Evolutionary conservation across 2,113 vertebrate genomes (phyloP), one percentile per base, ranked within the genome.

Genomic region (Xenopus borealis): DNA sequence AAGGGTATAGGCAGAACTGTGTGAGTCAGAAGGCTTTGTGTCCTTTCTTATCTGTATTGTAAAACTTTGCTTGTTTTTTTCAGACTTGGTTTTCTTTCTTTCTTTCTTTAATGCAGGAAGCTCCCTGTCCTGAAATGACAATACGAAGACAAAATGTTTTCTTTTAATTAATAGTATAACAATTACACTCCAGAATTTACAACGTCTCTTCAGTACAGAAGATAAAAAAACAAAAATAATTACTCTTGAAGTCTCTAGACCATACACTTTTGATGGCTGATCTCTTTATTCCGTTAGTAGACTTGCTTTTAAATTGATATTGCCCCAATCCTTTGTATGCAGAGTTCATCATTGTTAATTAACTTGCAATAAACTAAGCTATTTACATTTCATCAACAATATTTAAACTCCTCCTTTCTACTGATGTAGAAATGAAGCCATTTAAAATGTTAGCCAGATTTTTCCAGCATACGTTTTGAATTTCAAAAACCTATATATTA

Each of bases 81-180:
- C 52, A 46, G 59, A 13, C 10, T 63, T 13, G 18, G 33, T 62
- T 10, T 27, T 59, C 13, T 27, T 77, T 70, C n/a, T 77, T 18
- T 30, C 3, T 23, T 70, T 30, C 18, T 69, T 64, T 11, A 27
- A 10, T 30, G 16, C 23, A 57, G 61, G 20, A 44, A 18, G 9
- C 16, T 20, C 30, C 12, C n/a, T 10, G 6, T 44, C 61, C 74
- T 77, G 63, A 77, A 69, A 68, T n/a, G 70, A 57, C 5, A 50
- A 45, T 17, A 66, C 8, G 9, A 66, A 9, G 44, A 67, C 52
- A 20, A 23, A 23, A 2, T 1, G 23, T 27, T 13, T 3, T 55
- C 10, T 50, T 50, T 50, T 50, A 23, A 2, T 27, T 27, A 27
- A 27, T 27, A 27, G 23, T 27, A 27, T 27, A 27, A 45, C 19